Evolutionary conservation across 92 coral and sea anemone species (phyloP), one percentile per base, ranked within the genome.

Genomic region (Phenganax stokvisi): DNA sequence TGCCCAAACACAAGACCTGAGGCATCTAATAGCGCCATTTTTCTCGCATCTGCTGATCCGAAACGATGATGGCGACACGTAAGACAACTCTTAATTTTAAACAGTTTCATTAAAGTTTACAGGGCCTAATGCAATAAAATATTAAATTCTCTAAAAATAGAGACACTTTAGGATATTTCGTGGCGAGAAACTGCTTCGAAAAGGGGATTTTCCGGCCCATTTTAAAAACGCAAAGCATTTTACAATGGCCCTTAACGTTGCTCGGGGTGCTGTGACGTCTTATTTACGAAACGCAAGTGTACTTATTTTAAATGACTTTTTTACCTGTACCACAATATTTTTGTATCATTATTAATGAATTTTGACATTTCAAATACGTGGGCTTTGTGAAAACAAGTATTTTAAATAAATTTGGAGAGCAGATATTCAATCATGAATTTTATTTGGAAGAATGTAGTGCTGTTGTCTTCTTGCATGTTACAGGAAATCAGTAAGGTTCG

Each of bases 1-100:
- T 71, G 96, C 97, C 7, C 89, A 81, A 74, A 12, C 86, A 8
- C 88, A 88, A 66, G 93, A 93, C 76, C 87, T 87, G 3, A 87
- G 92, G 31, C 90, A 88, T 72, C 81, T 93, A 25, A 92, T 91
- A 20, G 94, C 91, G 84, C 97, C 92, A 17, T 37, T 86, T 16
- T 88, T 93, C 51, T 59, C 58, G 16, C 61, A 77, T 16, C 82
- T 93, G 6, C 76, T 85, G 68, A 15, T 58, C 6, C 94, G 84
- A 80, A 92, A 93, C 84, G 97, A 91, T 27, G 98, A 93, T 62
- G 98, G 98, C 57, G 98, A 93, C 69, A 93, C 98, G 98, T 93
- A 91, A 88, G 98, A 31, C 56, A 28, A 51, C 10, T 79, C 62
- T 53, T 57, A 12, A 20, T 2, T n/a, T 28, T 76, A 10, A 20